These are phyloP conservation scores for Prinia subflava DNA, from an alignment of 2,113 vertebrate genomes.

Conservation along the genomic window DNA sequence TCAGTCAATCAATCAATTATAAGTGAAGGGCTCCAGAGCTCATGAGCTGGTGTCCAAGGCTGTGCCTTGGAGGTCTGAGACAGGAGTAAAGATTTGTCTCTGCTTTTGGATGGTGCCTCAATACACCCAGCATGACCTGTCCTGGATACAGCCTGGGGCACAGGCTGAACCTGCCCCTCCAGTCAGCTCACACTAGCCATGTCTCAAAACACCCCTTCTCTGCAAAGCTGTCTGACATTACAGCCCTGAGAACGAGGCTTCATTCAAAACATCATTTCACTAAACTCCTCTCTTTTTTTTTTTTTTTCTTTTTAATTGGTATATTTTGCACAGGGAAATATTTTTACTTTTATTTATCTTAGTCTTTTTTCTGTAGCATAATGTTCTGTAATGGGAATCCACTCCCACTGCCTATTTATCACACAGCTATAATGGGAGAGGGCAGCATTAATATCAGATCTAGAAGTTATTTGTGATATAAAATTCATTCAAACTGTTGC, in stretches of 20 bases:
- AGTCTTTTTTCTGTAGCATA: not conserved
- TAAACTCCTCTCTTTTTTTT: not conserved
- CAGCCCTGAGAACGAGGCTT: not conserved
- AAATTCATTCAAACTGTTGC: rapidly evolving
- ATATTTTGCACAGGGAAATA: not conserved
- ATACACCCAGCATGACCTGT: not conserved
- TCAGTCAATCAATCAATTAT: not conserved
- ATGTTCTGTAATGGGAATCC: not conserved
- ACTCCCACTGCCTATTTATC: not conserved
- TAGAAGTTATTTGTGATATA: not conserved
- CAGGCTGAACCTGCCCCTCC: not conserved
- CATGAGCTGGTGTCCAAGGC: not conserved
- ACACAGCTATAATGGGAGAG: not conserved
- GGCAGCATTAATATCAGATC: not conserved
- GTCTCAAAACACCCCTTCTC: not conserved
- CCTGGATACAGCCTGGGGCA: not conserved
- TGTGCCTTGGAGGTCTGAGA: not conserved
- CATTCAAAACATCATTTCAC: not conserved
- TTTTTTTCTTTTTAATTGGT: not conserved
- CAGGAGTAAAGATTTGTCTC: not conserved
- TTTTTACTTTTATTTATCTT: not conserved
- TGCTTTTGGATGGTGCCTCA: not conserved
- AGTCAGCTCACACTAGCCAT: not conserved
- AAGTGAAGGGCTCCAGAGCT: not conserved
- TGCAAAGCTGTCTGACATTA: not conserved